Base-by-base conservation (phyloP, 1,140 invertebrate genomes). In the Caenorhabditis inopinata region DNA sequence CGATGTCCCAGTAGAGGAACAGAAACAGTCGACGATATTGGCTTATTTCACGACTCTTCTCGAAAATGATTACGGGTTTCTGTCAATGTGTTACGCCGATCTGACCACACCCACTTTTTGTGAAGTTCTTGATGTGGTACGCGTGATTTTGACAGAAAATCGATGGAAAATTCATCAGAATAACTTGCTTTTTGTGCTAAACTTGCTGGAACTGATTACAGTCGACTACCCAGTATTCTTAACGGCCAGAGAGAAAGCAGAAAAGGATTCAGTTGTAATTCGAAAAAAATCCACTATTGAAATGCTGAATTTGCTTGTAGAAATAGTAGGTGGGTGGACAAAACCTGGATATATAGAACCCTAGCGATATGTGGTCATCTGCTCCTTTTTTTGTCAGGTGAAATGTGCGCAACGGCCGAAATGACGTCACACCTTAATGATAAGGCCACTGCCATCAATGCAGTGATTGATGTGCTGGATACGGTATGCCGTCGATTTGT, bases 81-180 rank as follows among this genome's bases (percentile, higher is more conserved):
- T 68, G n/a, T 68, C 58, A 18, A 29, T 25, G 25, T 68, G 58
- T 42, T 68, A 68, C 32, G 58, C 58, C 1, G 58, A 68, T 21
- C 35, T 38, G 58, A 21, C 29, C 5, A 1, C 58, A 9, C 11
- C 27, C 7, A 12, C 32, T 0, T 68, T 68, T n/a, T 68, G 58
- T 21, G 58, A 68, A 38, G 32, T 68, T 18, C 32, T 68, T 0
- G 58, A 68, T 16, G 58, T 68, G 1, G 32, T 68, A 0, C 11
- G 58, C 35, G 29, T 38, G 16, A 38, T 68, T 68, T 14, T 68
- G 4, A 25, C 12, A 32, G 32, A 11, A 21, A 29, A 68, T 21
- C 1, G 5, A 4, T 9, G 35, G 18, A 45, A 81, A 75, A 73
- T 81, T 23, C 80, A 81, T 25, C 45, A 48, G 14, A 81, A 81